phyloP scores from a whole-genome alignment of 2,888 invertebrate genomes.

The Chloroclystis v-ata region DNA sequence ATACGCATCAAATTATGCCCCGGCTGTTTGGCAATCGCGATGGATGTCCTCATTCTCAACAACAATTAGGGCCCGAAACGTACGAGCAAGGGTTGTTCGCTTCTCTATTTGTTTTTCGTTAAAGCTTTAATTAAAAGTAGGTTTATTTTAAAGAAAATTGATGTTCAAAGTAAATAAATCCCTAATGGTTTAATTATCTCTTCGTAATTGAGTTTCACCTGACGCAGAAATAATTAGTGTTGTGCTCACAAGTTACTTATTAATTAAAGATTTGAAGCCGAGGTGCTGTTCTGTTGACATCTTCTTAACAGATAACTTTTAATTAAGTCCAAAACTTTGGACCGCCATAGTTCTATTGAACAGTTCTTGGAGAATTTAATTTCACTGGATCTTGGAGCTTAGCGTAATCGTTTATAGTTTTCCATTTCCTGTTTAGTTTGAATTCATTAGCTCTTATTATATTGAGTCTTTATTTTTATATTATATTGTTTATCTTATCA shows the following conservation, averaged over 20 bases:
- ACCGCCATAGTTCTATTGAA: constrained; percentile 20
- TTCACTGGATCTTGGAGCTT: constrained; percentile 12
- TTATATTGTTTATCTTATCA: neutral
- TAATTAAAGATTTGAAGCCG: constrained; percentile 45
- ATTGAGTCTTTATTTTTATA: neutral
- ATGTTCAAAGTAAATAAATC: constrained; percentile 75
- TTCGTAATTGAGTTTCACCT: constrained; percentile 74
- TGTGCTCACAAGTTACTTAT: constrained; percentile 42
- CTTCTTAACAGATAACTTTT: constrained; percentile 27
- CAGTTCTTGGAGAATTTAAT: constrained; percentile 15
- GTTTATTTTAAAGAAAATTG: constrained; percentile 75
- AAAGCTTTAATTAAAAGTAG: constrained; percentile 76
- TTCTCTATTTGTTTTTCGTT: constrained; percentile 73
- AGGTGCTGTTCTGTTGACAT: constrained; percentile 30
- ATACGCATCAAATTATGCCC: too few species aligned
- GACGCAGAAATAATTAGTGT: constrained; percentile 60
- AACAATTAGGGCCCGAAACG: constrained; percentile 44
- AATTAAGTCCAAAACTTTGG: constrained; percentile 27
- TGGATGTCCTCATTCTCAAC: constrained; percentile 25
- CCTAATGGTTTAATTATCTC: constrained; percentile 75
- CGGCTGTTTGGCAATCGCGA: neutral
- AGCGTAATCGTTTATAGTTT: constrained; percentile 13
- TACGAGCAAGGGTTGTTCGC: constrained; percentile 60
- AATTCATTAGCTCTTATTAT: constrained; percentile 1
- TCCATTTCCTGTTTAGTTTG: constrained; percentile 9